These are phyloP conservation scores for Capitella teleta DNA, from an alignment of 1,140 invertebrate species.

Conservation along the genomic window DNA sequence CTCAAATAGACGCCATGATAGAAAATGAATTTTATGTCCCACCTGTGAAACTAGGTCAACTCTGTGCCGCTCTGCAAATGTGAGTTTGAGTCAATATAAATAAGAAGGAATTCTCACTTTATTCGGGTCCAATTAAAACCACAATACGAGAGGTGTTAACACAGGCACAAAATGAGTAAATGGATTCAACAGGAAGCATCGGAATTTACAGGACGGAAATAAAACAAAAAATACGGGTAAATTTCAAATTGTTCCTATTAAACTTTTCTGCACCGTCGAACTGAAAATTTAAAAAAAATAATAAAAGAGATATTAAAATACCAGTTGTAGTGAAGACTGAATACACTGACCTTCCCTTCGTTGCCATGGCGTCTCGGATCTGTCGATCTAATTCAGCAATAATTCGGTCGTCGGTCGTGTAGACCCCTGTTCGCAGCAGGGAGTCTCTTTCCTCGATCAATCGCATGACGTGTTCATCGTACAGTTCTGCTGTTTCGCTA, in stretches of 20 bases:
- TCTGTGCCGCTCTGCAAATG: too few species aligned
- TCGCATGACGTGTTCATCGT: slow-evolving; percentile 38
- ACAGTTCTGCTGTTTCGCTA: slow-evolving; percentile 1
- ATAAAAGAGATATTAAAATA: neutral
- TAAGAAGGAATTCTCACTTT: too few species aligned
- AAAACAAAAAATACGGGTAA: neutral
- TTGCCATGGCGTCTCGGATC: slow-evolving; percentile 25
- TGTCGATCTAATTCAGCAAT: slow-evolving; percentile 41
- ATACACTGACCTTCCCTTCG: neutral
- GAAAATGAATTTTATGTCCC: too few species aligned
- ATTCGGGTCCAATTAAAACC: too few species aligned
- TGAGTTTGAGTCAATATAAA: too few species aligned
- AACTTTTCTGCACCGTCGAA: neutral
- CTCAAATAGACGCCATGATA: too few species aligned
- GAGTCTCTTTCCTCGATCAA: slow-evolving; percentile 42
- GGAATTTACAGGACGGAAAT: too few species aligned
- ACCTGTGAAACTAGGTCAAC: too few species aligned
- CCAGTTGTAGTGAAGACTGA: neutral
- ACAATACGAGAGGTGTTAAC: too few species aligned
- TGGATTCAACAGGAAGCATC: too few species aligned
- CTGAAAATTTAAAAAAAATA: neutral
- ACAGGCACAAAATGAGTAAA: too few species aligned
- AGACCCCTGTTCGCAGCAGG: slow-evolving; percentile 41
- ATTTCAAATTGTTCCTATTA: neutral
- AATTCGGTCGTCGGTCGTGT: slow-evolving; percentile 39